Conservation (phyloP, 2,113 vertebrate genomes). For the Perca schrenkii region DNA sequence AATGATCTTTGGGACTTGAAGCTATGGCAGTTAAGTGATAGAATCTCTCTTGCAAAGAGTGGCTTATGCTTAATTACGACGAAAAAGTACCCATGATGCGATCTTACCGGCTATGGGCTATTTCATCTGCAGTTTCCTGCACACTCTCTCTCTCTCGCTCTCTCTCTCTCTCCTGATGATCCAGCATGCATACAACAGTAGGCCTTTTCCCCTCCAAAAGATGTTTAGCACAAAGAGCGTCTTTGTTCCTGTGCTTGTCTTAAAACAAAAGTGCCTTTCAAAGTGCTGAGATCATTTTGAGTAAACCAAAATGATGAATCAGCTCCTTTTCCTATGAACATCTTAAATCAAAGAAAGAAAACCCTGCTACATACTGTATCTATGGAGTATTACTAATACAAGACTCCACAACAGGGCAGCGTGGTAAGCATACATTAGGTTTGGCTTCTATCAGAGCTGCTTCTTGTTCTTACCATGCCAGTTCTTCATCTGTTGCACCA, state of each 20-base stretch:
- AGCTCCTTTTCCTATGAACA: background rate
- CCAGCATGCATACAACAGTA: conserved; percentile 12
- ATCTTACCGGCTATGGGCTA: conserved; percentile 79
- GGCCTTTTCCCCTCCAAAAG: background rate
- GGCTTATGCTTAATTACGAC: conserved; percentile 78
- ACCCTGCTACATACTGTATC: background rate
- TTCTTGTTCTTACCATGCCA: background rate
- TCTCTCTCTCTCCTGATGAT: conserved; percentile 51
- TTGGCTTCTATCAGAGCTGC: background rate
- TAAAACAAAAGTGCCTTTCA: conserved; percentile 19
- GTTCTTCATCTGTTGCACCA: conserved; percentile 15
- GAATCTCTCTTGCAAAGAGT: conserved; percentile 75
- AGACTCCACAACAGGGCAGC: background rate
- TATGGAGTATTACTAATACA: background rate
- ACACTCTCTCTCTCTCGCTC: background rate
- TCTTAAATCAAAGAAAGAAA: background rate
- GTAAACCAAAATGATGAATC: conserved; percentile 20
- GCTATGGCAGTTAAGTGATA: conserved; percentile 75
- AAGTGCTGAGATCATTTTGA: conserved; percentile 14
- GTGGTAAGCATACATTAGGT: background rate
- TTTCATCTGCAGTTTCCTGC: conserved; percentile 78
- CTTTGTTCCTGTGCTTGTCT: conserved; percentile 42
- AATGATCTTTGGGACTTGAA: conserved; percentile 69
- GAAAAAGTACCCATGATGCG: conserved; percentile 82
- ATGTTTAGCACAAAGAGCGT: conserved; percentile 32